Base-by-base conservation (phyloP, 2,797 vertebrate species). In the Gila robusta region DNA sequence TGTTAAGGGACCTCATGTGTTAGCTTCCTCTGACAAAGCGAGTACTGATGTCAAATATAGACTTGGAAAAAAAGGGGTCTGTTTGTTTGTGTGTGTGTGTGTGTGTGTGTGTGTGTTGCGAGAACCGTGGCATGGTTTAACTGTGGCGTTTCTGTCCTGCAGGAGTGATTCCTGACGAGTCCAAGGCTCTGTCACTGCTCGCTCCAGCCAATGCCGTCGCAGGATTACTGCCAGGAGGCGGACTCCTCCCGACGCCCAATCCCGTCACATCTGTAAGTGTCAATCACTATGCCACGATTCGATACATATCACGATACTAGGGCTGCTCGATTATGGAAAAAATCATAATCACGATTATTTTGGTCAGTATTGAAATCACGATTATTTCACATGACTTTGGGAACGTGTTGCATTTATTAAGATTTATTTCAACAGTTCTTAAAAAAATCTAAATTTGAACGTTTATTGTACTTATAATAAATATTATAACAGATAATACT, bases 81-180 rank as follows among this genome's bases (percentile, higher is more conserved):
- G 92, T 95, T 83, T 93, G 88, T 92, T 90, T 94, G 93, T 94
- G 84, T 37, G 79, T 88, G 26, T 39, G 37, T 39, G 39, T 39
- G 39, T 39, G 39, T 41, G 39, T 44, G 41, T 49, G 47, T 49
- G 47, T 49, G 88, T 92, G 91, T 94, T 88, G 28, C 21, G 76
- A 59, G 19, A 88, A 88, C 52, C 1, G 71, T 37, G 62, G 44
- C 17, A 1, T 76, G 19, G 81, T 71, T 4, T 49, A 87, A 49
- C 86, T 94, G 90, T 95, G 90, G 91, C 88, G 6, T 56, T 87
- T 95, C 95, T 95, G 96, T 91, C 94, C 96, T 97, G 96, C 96
- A 99, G 98, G 98, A 97, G 97, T 99, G 92, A 99, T 99, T 97
- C 98, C 98, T 94, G 98, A 99, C 95, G 98, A 99, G 94, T 97